phyloP scores from a whole-genome alignment of 2,113 vertebrate genomes.

The Arvicanthis niloticus region DNA sequence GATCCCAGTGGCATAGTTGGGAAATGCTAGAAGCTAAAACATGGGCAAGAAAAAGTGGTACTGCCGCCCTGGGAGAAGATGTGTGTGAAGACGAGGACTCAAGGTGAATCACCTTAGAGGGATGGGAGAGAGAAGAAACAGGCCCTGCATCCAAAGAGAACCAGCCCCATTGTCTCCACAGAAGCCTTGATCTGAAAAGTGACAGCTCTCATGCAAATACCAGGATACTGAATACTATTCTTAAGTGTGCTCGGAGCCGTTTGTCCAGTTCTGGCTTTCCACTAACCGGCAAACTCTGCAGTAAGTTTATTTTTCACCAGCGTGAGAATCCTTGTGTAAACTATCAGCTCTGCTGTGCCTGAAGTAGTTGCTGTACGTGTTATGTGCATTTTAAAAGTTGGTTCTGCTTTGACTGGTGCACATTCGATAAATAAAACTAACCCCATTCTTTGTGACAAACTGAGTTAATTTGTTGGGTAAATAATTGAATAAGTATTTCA shows the following conservation, averaged over 20 bases:
- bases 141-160: rapidly evolving
- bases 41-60: not conserved
- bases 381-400: not conserved
- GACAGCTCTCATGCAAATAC: rapidly evolving
- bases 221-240: rapidly evolving
- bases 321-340: not conserved
- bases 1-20: not conserved
- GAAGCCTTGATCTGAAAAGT: rapidly evolving
- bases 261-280: not conserved
- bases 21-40: not conserved
- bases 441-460: not conserved
- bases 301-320: not conserved
- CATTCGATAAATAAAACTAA: conserved; percentile 50
- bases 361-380: conserved; percentile 45
- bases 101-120: rapidly evolving
- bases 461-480: conserved; percentile 51
- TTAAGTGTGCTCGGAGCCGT: not conserved
- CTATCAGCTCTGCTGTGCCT: conserved; percentile 29
- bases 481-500: conserved; percentile 2
- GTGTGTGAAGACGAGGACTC: rapidly evolving
- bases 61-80: not conserved
- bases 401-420: conserved; percentile 7
- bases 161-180: rapidly evolving
- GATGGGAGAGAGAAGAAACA: rapidly evolving
- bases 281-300: not conserved